Percentiles rank a stretch among this genome's conserved stretches.
Conservation (phyloP, 2,797 vertebrate genomes). For the Paramormyrops hopkinsi region DNA sequence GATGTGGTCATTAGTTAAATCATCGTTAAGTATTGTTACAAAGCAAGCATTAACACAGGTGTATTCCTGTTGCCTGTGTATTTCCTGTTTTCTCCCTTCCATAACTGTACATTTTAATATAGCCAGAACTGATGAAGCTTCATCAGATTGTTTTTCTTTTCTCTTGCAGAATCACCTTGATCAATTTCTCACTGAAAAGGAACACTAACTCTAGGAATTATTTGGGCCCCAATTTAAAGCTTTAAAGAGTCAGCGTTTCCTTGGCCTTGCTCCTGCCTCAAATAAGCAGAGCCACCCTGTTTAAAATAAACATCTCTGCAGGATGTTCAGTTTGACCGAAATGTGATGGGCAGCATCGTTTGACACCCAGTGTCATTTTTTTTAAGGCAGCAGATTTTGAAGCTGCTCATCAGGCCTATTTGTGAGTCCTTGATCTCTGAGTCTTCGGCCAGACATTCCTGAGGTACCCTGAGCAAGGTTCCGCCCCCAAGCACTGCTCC, state of each 20-base stretch:
- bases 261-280: background rate
- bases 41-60: background rate
- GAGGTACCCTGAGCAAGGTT: no score
- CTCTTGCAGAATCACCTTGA: background rate
- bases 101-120: background rate
- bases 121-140: background rate
- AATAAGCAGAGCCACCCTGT: background rate
- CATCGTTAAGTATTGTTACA: background rate
- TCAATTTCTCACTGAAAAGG: background rate
- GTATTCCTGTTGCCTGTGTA: no score
- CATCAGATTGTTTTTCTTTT: background rate
- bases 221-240: background rate
- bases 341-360: slow-evolving; percentile 37
- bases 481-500: no score
- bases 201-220: background rate
- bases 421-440: slow-evolving; percentile 26
- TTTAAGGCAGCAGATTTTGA: slow-evolving; percentile 35
- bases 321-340: slow-evolving; percentile 49
- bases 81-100: background rate
- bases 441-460: slow-evolving; percentile 36
- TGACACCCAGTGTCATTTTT: slow-evolving; percentile 50
- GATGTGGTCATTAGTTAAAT: background rate
- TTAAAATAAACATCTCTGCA: slow-evolving; percentile 31
- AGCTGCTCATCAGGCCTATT: slow-evolving; percentile 28
- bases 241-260: background rate